Base-by-base conservation (phyloP, 2,888 invertebrate species). In the Alloplasta piceator region DNA sequence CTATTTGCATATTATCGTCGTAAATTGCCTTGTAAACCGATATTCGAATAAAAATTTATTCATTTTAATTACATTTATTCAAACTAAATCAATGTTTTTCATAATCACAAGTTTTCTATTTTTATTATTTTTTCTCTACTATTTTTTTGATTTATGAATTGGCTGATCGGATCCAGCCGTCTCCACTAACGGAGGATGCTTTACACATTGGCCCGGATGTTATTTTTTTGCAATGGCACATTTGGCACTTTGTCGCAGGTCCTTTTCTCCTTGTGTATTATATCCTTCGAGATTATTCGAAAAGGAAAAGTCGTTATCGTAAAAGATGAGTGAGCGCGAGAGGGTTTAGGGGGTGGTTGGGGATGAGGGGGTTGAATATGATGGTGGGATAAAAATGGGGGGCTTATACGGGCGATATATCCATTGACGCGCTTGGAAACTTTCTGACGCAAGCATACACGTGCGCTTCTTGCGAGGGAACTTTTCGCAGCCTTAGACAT, bases 331-430 rank as follows among this genome's bases (percentile, higher is more conserved):
- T 41, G 10, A 56, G 9, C 10, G 36, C 46, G 46, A 12, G 48
- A 48, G 46, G 7, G 7, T 36, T 58, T 66, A 66, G 63, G 64
- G 72, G 58, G 58, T 68, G 26, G 26, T 26, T 26, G 3, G 3
- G 26, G 1, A 26, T 26, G 7, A 43, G 3, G 61, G 68, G 16
- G 43, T 36, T 58, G 71, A 71, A 41, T 63, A 68, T 58, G 63
- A 68, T 76, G 58, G 58, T 68, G 61, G 63, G 48, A 73, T 73
- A 52, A 52, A 72, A 80, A 76, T 66, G 46, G 55, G n/a, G 38
- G 41, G 61, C 61, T 72, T 80, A 67, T 68, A 67, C 72, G 46
- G 12, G 48, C 56, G 46, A 58, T 41, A 52, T 52, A 66, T 52
- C 60, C 58, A 52, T 60, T 71, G 43, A 43, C 36, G 66, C 38